A percentile compares a stretch with the other conserved stretches of the same genome.
Conservation (phyloP, 2,113 vertebrate species). For the Romanogobio albipinnatus region DNA sequence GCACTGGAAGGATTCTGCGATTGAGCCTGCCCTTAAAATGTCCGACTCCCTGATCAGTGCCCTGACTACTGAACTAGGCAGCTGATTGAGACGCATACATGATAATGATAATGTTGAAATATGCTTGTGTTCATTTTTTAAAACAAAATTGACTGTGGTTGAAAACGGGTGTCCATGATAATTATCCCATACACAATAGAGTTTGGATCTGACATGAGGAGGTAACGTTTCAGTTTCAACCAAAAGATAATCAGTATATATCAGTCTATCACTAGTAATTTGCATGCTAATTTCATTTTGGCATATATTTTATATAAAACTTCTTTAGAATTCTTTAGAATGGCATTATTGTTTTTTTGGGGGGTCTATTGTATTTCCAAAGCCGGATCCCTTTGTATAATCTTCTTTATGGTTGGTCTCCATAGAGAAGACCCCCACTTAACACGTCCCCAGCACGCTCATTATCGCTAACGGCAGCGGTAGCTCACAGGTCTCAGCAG, state of each 20-base stretch:
- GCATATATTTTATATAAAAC: not conserved
- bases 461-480: constrained; percentile 70
- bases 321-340: constrained; percentile 62
- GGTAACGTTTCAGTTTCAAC: not conserved
- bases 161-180: not conserved
- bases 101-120: too few species aligned
- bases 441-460: constrained; percentile 59
- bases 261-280: not conserved
- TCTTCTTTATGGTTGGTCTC: constrained; percentile 69
- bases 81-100: too few species aligned
- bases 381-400: constrained; percentile 76
- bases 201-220: not conserved
- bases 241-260: not conserved
- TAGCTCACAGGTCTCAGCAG: constrained; percentile 66
- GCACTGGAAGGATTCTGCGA: too few species aligned
- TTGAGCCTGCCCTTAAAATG: too few species aligned
- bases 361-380: constrained; percentile 70
- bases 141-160: too few species aligned
- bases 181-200: not conserved
- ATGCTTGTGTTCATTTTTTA: too few species aligned
- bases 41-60: too few species aligned
- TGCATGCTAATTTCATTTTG: not conserved
- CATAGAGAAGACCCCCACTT: constrained; percentile 60
- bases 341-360: constrained; percentile 68
- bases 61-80: too few species aligned